Conservation (phyloP, 2,113 vertebrate genomes). For the Rallus limicola region DNA sequence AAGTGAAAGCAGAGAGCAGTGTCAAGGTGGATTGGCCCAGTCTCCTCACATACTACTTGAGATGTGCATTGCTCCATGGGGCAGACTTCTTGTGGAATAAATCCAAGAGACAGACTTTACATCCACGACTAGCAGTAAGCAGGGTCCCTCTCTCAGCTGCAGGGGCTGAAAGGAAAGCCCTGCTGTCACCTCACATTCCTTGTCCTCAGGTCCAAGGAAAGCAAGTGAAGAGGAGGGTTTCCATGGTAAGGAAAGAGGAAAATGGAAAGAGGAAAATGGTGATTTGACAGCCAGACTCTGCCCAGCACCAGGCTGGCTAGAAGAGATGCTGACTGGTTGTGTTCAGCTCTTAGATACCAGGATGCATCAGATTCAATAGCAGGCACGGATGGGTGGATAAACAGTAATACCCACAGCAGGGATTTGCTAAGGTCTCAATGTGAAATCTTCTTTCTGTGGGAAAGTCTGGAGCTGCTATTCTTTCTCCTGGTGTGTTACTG, state of each 20-base stretch:
- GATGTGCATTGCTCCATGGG: not conserved
- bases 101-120: not conserved
- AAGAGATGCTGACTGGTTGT: not conserved
- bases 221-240: not conserved
- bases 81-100: not conserved
- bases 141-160: not conserved
- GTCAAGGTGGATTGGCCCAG: accelerated
- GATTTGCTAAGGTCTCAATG: not conserved
- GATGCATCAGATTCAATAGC: not conserved
- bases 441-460: not conserved
- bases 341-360: not conserved
- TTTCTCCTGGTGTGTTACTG: not conserved
- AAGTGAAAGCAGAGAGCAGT: not conserved
- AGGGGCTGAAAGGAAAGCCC: not conserved
- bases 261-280: not conserved
- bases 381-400: not conserved
- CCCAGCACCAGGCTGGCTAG: not conserved
- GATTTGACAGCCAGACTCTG: not conserved
- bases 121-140: not conserved
- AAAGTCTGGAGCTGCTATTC: not conserved
- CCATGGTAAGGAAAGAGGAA: not conserved
- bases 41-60: not conserved
- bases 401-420: not conserved
- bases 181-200: not conserved
- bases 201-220: not conserved